Evolutionary conservation across 2,888 invertebrate genomes (phyloP), one percentile per base, ranked within the genome.

Genomic region (Liopterus haemorrhoidalis): DNA sequence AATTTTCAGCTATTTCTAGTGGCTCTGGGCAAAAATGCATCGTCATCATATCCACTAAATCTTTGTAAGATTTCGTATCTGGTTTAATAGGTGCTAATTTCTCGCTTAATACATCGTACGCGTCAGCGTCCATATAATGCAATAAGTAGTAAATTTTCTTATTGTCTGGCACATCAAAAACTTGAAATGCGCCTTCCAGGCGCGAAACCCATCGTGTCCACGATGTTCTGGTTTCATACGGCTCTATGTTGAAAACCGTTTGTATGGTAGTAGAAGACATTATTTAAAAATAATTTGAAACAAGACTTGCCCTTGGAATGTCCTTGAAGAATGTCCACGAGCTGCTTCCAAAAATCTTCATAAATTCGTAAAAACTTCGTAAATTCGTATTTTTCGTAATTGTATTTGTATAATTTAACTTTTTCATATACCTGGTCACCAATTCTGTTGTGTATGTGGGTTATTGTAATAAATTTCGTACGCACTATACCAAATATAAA

Each of bases 1-100:
- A 55, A 24, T 52, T 54, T 37, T 55, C 55, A 24, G 54, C 41
- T 9, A 57, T 54, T 45, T 56, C 51, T 42, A 54, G 45, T 12
- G 54, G 52, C 32, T 44, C 50, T 14, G 54, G 54, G 11, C 9
- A 12, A 11, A 33, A 43, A 40, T 9, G 33, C n/a, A 16, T 22
- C 19, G 35, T 9, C 27, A 43, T 15, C 5, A 22, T 38, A 15
- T 5, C 12, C 24, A 25, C 15, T 16, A 41, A 16, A n/a, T 14
- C 20, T 4, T 18, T 25, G 36, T 42, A 42, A 1, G 14, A 14
- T 16, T 40, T 31, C 5, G 2, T 15, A 12, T 24, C 9, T 16
- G 44, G 44, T 9, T 45, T 20, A 12, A 12, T 9, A 9, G 45
- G 32, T 11, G 40, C 9, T 9, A 14, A 21, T 24, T 45, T 45